Percentiles rank a stretch among this genome's conserved stretches.
phyloP scores from a whole-genome alignment of 2,113 vertebrate species.

The cattle (Bos taurus) region ARS-UCD2.0 NC_037347.1:1397501-1398000 shows the following conservation, averaged over 20 bases:
- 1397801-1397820: not conserved
- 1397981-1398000: not conserved
- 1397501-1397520: not conserved
- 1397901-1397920: not conserved
- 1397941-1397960: not conserved
- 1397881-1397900: not conserved
- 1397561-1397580: not conserved
- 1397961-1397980: not conserved
- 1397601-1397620: not conserved
- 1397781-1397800: not conserved
- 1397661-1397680: not conserved
- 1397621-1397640: not conserved
- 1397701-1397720: not conserved
- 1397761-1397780: not conserved
- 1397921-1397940: not conserved
- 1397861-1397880: not conserved
- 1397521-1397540: not conserved
- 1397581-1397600: not conserved
- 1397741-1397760: too few relatives aligned
- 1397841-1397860: not conserved
- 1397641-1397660: not conserved
- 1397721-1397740: not conserved
- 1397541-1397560: not conserved
- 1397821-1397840: not conserved
- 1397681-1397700: not conserved